phyloP scores from a whole-genome alignment of 2,797 vertebrate species.

The Rhincodon typus region DNA sequence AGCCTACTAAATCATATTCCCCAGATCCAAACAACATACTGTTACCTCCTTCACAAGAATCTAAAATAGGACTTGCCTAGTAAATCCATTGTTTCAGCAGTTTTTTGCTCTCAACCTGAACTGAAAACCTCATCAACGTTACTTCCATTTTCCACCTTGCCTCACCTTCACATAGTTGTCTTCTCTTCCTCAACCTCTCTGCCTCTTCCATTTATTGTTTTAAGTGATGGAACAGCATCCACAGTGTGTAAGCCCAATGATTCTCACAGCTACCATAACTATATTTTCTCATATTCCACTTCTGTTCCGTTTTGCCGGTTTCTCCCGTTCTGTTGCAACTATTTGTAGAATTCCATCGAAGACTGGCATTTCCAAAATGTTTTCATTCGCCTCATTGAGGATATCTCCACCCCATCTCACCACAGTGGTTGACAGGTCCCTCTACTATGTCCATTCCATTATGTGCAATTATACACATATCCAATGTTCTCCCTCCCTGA shows the following conservation, averaged over 20 bases:
- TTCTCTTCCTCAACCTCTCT: neutral
- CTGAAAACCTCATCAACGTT: neutral
- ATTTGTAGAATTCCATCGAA: no score
- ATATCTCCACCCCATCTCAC: no score
- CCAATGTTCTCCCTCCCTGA: no score
- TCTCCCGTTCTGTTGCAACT: no score
- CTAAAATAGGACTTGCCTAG: neutral
- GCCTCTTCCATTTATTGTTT: no score
- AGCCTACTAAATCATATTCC: neutral
- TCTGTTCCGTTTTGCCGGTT: no score
- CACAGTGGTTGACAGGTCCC: no score
- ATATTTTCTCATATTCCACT: neutral
- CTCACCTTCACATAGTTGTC: no score
- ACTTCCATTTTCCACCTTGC: neutral
- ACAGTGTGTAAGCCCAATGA: neutral
- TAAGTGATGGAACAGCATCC: neutral
- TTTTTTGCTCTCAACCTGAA: neutral
- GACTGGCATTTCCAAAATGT: no score
- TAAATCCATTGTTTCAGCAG: neutral
- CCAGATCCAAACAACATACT: neutral
- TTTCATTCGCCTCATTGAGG: no score
- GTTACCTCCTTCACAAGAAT: neutral
- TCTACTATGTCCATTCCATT: no score
- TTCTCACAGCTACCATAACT: neutral
- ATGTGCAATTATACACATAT: no score